Evolutionary conservation across 1,140 invertebrate genomes (phyloP).

Genomic region (Triops longicaudatus): DNA sequence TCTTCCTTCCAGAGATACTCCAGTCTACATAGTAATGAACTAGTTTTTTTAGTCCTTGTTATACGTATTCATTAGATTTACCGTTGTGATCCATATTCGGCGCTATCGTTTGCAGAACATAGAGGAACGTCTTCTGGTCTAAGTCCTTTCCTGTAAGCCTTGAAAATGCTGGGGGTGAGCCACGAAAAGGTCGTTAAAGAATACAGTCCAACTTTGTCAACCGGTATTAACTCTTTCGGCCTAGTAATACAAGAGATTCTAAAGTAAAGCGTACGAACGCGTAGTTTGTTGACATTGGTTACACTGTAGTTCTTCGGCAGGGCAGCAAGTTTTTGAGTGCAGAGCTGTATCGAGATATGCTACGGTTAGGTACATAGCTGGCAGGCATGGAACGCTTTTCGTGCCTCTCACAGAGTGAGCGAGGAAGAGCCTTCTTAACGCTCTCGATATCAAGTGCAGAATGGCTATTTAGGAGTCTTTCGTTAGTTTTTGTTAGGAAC

Average conservation of each 20-base stretch:
- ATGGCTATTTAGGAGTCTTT: conserved; percentile 1
- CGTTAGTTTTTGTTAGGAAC: too few species aligned
- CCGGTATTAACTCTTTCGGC: conserved; percentile 38
- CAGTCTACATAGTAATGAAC: conserved; percentile 38
- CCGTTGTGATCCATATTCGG: conserved; percentile 42
- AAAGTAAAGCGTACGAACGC: too few species aligned
- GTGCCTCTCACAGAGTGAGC: conserved; percentile 27
- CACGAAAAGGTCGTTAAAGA: conserved; percentile 51
- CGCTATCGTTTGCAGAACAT: conserved; percentile 46
- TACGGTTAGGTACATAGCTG: conserved; percentile 26
- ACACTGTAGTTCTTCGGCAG: conserved; percentile 29
- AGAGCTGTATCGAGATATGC: conserved; percentile 28
- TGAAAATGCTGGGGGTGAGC: conserved; percentile 49
- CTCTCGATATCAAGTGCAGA: conserved; percentile 31
- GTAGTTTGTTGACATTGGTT: background rate
- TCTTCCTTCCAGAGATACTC: conserved; percentile 47
- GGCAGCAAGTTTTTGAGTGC: conserved; percentile 32
- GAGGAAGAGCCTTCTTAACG: conserved; percentile 31
- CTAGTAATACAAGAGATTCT: conserved; percentile 29
- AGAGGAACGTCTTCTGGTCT: conserved; percentile 42
- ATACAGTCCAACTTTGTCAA: conserved; percentile 45
- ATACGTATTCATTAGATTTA: conserved; percentile 36
- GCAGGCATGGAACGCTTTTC: conserved; percentile 27
- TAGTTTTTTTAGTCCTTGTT: background rate
- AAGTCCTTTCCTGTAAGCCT: conserved; percentile 45